Evolutionary conservation across 2,113 vertebrate species (phyloP), one percentile per base, ranked within the genome.

Genomic region (Calyptommatus sinebrachiatus): DNA sequence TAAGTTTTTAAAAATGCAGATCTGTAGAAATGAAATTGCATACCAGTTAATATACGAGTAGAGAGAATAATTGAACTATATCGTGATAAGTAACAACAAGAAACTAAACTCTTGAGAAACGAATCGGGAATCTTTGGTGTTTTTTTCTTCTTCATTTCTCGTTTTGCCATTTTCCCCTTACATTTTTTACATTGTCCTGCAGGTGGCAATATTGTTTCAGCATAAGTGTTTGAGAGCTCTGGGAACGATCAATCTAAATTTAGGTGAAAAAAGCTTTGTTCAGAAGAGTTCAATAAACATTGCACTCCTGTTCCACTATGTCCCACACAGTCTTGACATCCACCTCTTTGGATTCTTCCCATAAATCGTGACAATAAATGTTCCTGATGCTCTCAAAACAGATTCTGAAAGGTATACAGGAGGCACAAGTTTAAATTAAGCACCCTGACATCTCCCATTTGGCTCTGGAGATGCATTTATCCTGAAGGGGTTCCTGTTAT

Each of bases 281-380:
- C 28, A 28, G 68, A 66, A n/a, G 81, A 88, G 12, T 85, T 89
- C 80, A 81, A 76, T 81, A 72, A 88, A 88, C 48, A 68, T 77
- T 73, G 88, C 75, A 75, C 85, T 77, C 28, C 73, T 74, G 78
- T 89, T 90, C 76, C 24, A 85, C 79, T 84, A 50, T 80, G 57
- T 65, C 67, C 71, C 80, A 76, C n/a, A 24, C 73, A 83, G 83
- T 77, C 90, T 84, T 90, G 86, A 90, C 60, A 85, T 86, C 78
- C 76, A 70, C 85, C 76, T 84, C 81, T 79, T 82, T 87, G 68
- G 79, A 76, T 11, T 87, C 85, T 68, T 86, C 80, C 78, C 78
- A 83, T 89, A 90, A 88, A 86, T 90, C 82, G 83, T 89, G 83
- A 89, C 83, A 79, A 71, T 87, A 78, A 86, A 86, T 80, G 45